Evolutionary conservation across 2,888 invertebrate genomes (phyloP).

Genomic region (Drosophila colorata): DNA sequence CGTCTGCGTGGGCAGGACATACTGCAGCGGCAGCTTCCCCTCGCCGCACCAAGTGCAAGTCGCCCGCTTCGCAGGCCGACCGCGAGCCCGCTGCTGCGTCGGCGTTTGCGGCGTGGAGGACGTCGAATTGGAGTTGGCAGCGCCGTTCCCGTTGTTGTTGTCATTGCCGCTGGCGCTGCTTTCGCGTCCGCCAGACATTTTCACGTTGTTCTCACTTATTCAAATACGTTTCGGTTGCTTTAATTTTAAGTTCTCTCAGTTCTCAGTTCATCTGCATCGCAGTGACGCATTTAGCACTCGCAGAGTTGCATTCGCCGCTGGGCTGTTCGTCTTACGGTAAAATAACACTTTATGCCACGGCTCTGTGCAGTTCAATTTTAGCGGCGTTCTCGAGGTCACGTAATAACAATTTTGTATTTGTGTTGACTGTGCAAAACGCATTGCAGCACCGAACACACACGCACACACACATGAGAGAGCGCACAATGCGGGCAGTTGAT

Average conservation of each 20-base stretch:
- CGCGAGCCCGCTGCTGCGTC: conserved; percentile 84
- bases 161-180: conserved; percentile 58
- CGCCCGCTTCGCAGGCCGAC: conserved; percentile 91
- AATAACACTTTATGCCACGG: conserved; percentile 24
- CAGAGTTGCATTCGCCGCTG: conserved; percentile 25
- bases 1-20: conserved; percentile 92
- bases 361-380: conserved; percentile 49
- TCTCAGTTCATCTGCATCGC: conserved; percentile 38
- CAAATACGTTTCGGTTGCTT: conserved; percentile 16
- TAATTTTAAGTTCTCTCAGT: conserved; percentile 10
- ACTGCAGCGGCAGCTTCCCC: conserved; percentile 92
- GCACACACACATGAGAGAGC: conserved; percentile 9
- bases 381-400: conserved; percentile 78
- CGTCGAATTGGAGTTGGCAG: conserved; percentile 32
- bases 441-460: conserved; percentile 19
- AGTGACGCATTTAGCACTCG: conserved; percentile 14
- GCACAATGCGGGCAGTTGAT: conserved; percentile 5
- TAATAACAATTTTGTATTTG: conserved; percentile 70
- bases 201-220: conserved; percentile 19
- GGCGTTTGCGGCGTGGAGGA: conserved; percentile 50
- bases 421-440: conserved; percentile 54
- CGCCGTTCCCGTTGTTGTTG: conserved; percentile 60
- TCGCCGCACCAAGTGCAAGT: conserved; percentile 95
- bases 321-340: conserved; percentile 1
- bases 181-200: conserved; percentile 83